Percentiles rank a stretch among this genome's conserved stretches.
These are phyloP conservation scores for Leucoma salicis DNA, from an alignment of 2,888 invertebrate genomes.

Conservation along the genomic window DNA sequence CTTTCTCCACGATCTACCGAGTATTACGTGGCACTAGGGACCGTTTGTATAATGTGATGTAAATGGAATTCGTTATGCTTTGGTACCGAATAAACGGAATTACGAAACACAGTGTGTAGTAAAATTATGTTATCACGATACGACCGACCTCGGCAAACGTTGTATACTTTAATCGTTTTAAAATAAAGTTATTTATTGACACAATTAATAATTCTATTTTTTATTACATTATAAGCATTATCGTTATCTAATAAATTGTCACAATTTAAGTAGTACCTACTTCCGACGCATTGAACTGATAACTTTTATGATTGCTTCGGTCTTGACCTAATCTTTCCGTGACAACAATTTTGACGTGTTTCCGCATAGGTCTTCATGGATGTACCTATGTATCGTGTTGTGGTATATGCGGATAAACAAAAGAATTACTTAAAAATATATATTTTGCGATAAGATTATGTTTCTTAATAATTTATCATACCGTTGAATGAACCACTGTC, in stretches of 20 bases:
- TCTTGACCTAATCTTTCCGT: conserved; percentile 65
- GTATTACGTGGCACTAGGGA: conserved; percentile 58
- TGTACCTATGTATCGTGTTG: background rate
- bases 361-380: conserved; percentile 32
- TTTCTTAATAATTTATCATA: no score
- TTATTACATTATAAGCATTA: conserved; percentile 32
- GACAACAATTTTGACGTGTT: conserved; percentile 39
- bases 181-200: conserved; percentile 16
- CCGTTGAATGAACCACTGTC: no score
- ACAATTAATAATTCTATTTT: conserved; percentile 17
- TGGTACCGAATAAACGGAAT: conserved; percentile 33
- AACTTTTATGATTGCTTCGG: conserved; percentile 48
- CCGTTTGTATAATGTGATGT: conserved; percentile 63
- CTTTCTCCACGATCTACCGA: conserved; percentile 68
- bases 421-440: background rate
- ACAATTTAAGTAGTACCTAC: conserved; percentile 39
- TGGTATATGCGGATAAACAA: background rate
- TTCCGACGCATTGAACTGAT: conserved; percentile 53
- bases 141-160: conserved; percentile 14
- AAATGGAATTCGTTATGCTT: conserved; percentile 58
- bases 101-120: conserved; percentile 23
- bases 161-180: conserved; percentile 9
- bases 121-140: conserved; percentile 23
- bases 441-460: no score
- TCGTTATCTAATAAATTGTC: conserved; percentile 31